Percentiles rank a stretch among this genome's conserved stretches.
phyloP scores from a whole-genome alignment of 92 coral and sea anemone genomes.

The Heteractis magnifica region DNA sequence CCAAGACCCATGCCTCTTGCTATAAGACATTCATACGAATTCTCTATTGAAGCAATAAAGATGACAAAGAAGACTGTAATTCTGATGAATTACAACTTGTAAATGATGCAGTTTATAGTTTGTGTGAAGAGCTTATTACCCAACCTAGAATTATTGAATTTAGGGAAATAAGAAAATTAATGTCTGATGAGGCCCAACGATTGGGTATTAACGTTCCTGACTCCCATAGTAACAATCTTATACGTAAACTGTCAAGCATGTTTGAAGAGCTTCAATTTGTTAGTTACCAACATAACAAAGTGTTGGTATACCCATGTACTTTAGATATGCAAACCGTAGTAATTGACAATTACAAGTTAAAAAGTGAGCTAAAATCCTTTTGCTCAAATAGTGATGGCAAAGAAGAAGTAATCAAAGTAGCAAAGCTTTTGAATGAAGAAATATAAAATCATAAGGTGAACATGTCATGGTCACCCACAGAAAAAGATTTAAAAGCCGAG shows the following conservation, averaged over 20 bases:
- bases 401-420: background rate
- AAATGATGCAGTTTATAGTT: background rate
- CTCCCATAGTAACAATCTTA: conserved; percentile 56
- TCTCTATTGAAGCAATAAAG: conserved; percentile 29
- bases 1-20: conserved; percentile 60
- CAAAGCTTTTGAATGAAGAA: conserved; percentile 29
- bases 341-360: conserved; percentile 43
- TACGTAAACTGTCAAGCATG: conserved; percentile 42
- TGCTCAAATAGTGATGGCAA: background rate
- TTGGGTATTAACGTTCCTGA: conserved; percentile 35
- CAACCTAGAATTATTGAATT: conserved; percentile 26
- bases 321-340: conserved; percentile 23
- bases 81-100: conserved; percentile 30
- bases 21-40: conserved; percentile 52
- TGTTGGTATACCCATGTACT: conserved; percentile 25
- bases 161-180: conserved; percentile 17
- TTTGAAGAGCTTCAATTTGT: conserved; percentile 50
- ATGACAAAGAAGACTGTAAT: conserved; percentile 24
- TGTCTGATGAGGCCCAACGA: conserved; percentile 23
- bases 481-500: conserved; percentile 29
- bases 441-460: conserved; percentile 44
- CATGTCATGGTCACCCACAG: conserved; percentile 68
- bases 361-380: conserved; percentile 21
- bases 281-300: conserved; percentile 48
- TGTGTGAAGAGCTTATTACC: conserved; percentile 25